Base-by-base conservation (phyloP, 2,113 vertebrate genomes). In the Electrona antarctica region DNA sequence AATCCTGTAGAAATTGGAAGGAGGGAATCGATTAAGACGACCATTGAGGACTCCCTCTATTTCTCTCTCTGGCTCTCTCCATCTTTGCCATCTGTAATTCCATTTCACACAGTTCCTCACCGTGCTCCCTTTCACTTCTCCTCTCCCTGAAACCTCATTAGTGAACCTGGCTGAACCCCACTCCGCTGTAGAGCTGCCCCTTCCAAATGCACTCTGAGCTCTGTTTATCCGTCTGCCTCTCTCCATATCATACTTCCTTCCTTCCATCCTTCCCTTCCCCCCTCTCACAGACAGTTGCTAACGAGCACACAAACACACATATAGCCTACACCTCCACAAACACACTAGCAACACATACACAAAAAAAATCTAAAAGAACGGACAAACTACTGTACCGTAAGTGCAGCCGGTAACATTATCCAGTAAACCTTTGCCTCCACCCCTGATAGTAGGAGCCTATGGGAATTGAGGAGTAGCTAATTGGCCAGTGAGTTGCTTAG, bases 1-100 rank as follows among this genome's bases (percentile, higher is more conserved):
- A 93, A 92, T 93, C 90, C 90, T 86, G 76, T 56, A 67, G 64
- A 91, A 91, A 91, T 88, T 90, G 83, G 89, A 90, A 76, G 85
- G 78, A 86, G 75, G 63, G 81, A 91, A 93, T 92, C 87, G 88
- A 93, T 93, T 89, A 90, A 85, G 86, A 90, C 45, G 78, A 82
- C 72, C 83, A 79, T 69, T 81, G 87, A 87, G 69, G 84, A 87
- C 77, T 90, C 69, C 83, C 69, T 86, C 80, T 67, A 73, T 82
- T 77, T 65, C 74, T 61, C 67, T 82, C 67, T 50, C 67, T 41
- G 33, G 33, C 33, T 68, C 75, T 77, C 82, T 76, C 61, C 74
- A 69, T 82, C 81, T 79, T 80, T 74, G 68, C 78, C 50, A 81
- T 78, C 68, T 67, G 54, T 80, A 83, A 88, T 87, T 89, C 78